Evolutionary conservation across 2,113 vertebrate species (phyloP).

Genomic region (Ia io): DNA sequence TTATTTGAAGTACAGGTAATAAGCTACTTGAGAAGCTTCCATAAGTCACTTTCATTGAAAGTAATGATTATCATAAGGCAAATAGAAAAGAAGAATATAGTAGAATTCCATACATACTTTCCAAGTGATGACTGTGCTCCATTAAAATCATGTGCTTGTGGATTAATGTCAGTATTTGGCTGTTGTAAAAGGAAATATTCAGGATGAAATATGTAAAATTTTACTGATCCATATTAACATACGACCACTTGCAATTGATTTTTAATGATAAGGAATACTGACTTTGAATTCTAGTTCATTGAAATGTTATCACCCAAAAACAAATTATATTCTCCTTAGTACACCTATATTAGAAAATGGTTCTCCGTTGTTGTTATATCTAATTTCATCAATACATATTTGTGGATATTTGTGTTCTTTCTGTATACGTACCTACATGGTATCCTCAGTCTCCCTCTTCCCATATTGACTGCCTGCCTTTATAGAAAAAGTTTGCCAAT

Average conservation of each 20-base stretch:
- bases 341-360: background rate
- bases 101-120: background rate
- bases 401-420: background rate
- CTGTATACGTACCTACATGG: background rate
- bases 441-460: background rate
- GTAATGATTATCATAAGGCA: background rate
- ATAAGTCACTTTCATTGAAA: background rate
- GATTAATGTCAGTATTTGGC: background rate
- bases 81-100: background rate
- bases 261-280: background rate
- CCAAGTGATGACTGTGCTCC: background rate
- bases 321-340: background rate
- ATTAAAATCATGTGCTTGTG: background rate
- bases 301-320: background rate
- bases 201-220: background rate
- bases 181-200: background rate
- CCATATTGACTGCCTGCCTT: background rate
- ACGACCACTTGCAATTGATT: background rate
- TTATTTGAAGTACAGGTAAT: background rate
- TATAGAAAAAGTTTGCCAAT: background rate
- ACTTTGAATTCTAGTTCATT: background rate
- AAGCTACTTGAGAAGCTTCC: background rate
- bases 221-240: background rate
- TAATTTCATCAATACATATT: background rate
- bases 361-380: background rate